Evolutionary conservation across 2,797 vertebrate genomes (phyloP).

Genomic region (Fistularia commersonii): DNA sequence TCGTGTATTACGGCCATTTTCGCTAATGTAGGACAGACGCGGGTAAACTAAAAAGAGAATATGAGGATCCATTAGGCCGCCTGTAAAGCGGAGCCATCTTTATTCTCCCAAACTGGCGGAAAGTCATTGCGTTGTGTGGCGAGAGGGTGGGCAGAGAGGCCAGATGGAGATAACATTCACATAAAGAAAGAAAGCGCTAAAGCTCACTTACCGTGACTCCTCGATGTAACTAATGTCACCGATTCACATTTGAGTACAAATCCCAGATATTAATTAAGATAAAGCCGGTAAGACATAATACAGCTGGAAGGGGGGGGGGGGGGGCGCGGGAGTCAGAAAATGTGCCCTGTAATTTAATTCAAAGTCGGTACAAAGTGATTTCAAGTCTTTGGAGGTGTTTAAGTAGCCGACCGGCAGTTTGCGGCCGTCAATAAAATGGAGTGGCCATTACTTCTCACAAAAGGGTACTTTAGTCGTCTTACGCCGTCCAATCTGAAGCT

Average conservation of each 20-base stretch:
- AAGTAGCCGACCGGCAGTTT: slow-evolving; percentile 25
- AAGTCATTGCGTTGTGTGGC: slow-evolving; percentile 27
- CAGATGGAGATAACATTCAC: slow-evolving; percentile 37
- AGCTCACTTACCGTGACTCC: slow-evolving; percentile 41
- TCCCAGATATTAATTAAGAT: slow-evolving; percentile 69
- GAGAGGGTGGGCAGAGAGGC: slow-evolving; percentile 12
- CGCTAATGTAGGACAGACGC: too few species aligned
- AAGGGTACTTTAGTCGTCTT: slow-evolving; percentile 23
- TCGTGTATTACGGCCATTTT: too few species aligned
- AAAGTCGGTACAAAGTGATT: slow-evolving; percentile 35
- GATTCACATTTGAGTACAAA: slow-evolving; percentile 65
- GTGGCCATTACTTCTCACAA: slow-evolving; percentile 25
- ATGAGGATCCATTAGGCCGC: neutral
- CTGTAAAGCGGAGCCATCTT: slow-evolving; percentile 3
- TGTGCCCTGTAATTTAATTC: slow-evolving; percentile 46
- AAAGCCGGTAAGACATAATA: slow-evolving; percentile 36
- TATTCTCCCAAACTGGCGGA: slow-evolving; percentile 5
- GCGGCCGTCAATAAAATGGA: slow-evolving; percentile 34
- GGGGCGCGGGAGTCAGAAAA: slow-evolving; percentile 13
- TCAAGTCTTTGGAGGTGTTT: slow-evolving; percentile 29
- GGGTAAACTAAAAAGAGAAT: too few species aligned
- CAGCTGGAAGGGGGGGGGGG: neutral
- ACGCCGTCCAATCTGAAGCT: slow-evolving; percentile 24
- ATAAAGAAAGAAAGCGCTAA: slow-evolving; percentile 42
- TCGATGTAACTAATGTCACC: slow-evolving; percentile 59